Conservation (phyloP, 1,140 invertebrate genomes). For the Lysiphlebus fabarum region DNA sequence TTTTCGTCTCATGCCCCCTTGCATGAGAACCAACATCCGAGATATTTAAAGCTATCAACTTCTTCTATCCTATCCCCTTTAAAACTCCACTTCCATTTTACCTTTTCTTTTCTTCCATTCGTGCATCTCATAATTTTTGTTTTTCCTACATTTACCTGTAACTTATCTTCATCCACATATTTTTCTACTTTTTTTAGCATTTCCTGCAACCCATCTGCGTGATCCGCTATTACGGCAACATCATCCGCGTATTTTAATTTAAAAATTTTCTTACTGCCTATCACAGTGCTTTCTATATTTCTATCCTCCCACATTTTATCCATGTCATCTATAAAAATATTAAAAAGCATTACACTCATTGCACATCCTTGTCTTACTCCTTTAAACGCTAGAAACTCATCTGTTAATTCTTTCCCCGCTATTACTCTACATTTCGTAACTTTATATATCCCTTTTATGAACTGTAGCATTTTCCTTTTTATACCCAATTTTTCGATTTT, state of each 20-base stretch:
- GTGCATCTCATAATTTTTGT: slow-evolving; percentile 2
- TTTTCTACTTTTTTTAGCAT: neutral
- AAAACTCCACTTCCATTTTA: neutral
- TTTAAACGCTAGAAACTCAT: neutral
- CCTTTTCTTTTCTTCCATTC: neutral
- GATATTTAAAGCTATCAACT: slow-evolving; percentile 8
- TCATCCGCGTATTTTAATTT: slow-evolving; percentile 3
- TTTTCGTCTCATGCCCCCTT: neutral
- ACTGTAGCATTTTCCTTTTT: too few relatives aligned
- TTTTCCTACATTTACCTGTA: neutral
- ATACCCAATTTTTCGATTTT: too few relatives aligned
- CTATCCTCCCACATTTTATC: neutral
- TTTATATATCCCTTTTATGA: neutral
- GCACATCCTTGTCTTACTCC: slow-evolving; percentile 2
- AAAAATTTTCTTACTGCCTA: neutral
- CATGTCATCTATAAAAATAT: slow-evolving; percentile 2
- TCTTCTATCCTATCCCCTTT: neutral
- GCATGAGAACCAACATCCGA: slow-evolving; percentile 14
- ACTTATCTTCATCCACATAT: neutral
- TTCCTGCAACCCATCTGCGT: neutral
- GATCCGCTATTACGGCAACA: neutral
- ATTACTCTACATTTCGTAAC: neutral
- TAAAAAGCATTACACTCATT: neutral
- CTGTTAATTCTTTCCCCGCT: neutral
- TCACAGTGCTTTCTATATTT: neutral